phyloP scores from a whole-genome alignment of 2,888 invertebrate genomes.

The Exocentrus adspersus region DNA sequence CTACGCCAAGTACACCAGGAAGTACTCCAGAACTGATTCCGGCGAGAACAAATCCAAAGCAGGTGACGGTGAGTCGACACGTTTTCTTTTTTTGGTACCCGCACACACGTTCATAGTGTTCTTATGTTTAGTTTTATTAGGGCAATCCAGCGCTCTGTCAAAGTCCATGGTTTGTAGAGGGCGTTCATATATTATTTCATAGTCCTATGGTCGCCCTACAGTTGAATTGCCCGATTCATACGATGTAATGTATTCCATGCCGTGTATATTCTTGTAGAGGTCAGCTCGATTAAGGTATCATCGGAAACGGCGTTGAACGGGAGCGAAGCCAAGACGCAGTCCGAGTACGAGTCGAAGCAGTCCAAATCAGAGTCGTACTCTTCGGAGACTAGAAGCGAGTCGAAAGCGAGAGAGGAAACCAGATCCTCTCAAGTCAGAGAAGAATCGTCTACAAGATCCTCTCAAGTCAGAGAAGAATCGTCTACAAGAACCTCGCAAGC shows the following conservation, averaged over 20 bases:
- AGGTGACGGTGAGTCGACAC: conserved; percentile 28
- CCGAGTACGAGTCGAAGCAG: conserved; percentile 34
- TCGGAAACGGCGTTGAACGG: conserved; percentile 41
- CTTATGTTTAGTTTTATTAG: too few relatives aligned
- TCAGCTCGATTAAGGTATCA: conserved; percentile 43
- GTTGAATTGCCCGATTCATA: too few relatives aligned
- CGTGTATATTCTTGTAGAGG: conserved; percentile 40
- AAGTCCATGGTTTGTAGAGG: too few relatives aligned
- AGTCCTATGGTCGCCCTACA: too few relatives aligned
- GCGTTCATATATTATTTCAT: too few relatives aligned
- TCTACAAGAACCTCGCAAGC: neutral
- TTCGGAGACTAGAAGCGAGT: conserved; percentile 28
- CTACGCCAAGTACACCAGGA: conserved; percentile 43
- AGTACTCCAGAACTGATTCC: conserved; percentile 48
- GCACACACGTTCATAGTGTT: neutral
- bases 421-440: neutral
- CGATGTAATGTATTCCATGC: neutral
- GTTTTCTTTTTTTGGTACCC: neutral
- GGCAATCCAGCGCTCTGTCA: too few relatives aligned
- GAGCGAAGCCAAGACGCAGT: conserved; percentile 34
- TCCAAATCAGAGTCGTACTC: conserved; percentile 36
- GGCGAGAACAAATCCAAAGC: conserved; percentile 27
- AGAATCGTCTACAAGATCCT: neutral
- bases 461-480: neutral
- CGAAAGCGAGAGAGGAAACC: conserved; percentile 19